Evolutionary conservation across 2,113 vertebrate species (phyloP).

Genomic region (Natator depressus): DNA sequence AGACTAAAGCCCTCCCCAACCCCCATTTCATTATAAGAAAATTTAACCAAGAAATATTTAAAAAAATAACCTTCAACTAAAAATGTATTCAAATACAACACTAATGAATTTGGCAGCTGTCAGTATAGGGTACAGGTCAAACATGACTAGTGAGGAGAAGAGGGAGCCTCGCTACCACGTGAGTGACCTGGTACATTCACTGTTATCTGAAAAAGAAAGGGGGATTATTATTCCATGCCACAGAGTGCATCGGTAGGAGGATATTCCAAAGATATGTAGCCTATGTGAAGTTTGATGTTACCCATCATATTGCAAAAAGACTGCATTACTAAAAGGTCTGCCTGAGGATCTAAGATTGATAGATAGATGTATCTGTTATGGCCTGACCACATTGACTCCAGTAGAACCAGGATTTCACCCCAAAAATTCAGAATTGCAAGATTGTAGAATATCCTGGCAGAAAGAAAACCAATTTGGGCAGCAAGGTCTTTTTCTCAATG

Average conservation of each 20-base stretch:
- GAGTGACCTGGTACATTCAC: background rate
- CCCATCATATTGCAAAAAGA: background rate
- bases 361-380: background rate
- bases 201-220: background rate
- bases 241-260: background rate
- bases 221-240: background rate
- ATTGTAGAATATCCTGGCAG: background rate
- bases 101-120: background rate
- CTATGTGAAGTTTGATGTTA: background rate
- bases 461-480: background rate
- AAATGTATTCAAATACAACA: background rate
- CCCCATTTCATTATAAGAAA: conserved; percentile 21
- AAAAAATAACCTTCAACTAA: conserved; percentile 43
- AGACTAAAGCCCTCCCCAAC: background rate
- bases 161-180: background rate
- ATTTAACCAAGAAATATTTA: conserved; percentile 16
- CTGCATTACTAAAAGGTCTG: background rate
- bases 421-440: background rate
- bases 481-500: background rate
- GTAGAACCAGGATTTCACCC: background rate
- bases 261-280: background rate
- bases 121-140: background rate
- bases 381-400: background rate
- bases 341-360: background rate
- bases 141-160: background rate